A percentile compares a stretch with the other conserved stretches of the same genome.
Evolutionary conservation across 2,888 invertebrate species (phyloP).

Genomic region (Linyphia triangularis): DNA sequence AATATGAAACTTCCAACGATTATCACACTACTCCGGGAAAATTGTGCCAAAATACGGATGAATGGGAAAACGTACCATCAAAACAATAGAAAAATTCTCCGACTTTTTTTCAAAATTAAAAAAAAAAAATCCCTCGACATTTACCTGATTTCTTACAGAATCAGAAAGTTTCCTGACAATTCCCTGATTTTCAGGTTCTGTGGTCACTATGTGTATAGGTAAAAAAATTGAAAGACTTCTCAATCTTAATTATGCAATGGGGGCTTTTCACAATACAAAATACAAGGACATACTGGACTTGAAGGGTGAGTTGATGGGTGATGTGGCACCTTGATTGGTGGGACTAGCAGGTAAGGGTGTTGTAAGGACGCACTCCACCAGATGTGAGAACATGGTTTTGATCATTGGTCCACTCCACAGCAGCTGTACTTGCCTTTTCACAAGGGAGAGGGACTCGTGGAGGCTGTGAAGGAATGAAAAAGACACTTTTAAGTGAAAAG

Average conservation of each 20-base stretch:
- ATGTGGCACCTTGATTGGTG: conserved; percentile 61
- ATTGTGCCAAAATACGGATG: too few relatives aligned
- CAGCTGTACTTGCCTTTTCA: conserved; percentile 85
- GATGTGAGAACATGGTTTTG: conserved; percentile 80
- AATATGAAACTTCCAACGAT: too few relatives aligned
- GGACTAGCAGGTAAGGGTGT: conserved; percentile 62
- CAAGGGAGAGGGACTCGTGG: conserved; percentile 86
- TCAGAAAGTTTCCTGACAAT: too few relatives aligned
- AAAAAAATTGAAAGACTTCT: neutral
- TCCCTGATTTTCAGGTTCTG: too few relatives aligned
- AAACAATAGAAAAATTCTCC: too few relatives aligned
- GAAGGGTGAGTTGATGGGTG: conserved; percentile 70
- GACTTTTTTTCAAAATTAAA: too few relatives aligned
- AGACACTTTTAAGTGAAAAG: neutral
- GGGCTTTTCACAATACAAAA: neutral
- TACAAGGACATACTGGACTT: conserved; percentile 67
- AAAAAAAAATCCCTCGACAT: too few relatives aligned
- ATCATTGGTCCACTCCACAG: conserved; percentile 85
- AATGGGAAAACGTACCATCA: too few relatives aligned
- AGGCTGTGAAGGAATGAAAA: conserved; percentile 81
- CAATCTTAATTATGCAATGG: neutral
- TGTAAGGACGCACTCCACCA: conserved; percentile 76
- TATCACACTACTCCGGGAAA: too few relatives aligned
- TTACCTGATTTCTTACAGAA: too few relatives aligned
- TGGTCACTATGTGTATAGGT: neutral